Conservation (phyloP, 2,113 vertebrate genomes). For the Hipposideros armiger region DNA sequence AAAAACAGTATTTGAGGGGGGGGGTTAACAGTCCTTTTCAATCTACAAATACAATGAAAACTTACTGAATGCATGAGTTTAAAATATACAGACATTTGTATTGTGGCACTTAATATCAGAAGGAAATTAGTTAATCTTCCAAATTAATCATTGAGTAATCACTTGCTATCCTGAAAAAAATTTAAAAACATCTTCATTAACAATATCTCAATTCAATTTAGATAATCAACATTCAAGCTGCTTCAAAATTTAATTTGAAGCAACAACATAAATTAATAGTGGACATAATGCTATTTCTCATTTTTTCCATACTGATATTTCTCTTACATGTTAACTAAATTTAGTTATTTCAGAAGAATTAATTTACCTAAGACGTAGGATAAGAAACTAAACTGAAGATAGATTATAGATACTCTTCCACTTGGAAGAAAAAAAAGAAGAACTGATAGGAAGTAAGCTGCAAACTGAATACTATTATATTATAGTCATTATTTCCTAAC, state of each 20-base stretch:
- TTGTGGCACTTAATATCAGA: neutral
- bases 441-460: slow-evolving; percentile 45
- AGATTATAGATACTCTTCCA: neutral
- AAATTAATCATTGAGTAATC: neutral
- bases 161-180: neutral
- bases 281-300: neutral
- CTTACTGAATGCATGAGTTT: neutral
- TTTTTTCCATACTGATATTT: neutral
- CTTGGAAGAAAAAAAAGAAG: slow-evolving; percentile 57
- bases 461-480: slow-evolving; percentile 62
- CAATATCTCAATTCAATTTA: neutral
- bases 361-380: neutral
- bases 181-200: neutral
- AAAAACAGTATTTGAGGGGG: neutral
- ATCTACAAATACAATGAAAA: neutral
- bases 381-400: slow-evolving; percentile 56
- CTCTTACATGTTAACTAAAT: neutral
- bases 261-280: neutral
- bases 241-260: neutral
- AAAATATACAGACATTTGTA: neutral
- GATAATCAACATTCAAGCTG: neutral
- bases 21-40: neutral
- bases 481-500: slow-evolving; percentile 74
- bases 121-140: neutral
- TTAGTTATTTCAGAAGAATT: slow-evolving; percentile 55